Percentiles rank a stretch among this genome's conserved stretches.
Conservation (phyloP, 2,888 invertebrate genomes). For the Callosobruchus maculatus region DNA sequence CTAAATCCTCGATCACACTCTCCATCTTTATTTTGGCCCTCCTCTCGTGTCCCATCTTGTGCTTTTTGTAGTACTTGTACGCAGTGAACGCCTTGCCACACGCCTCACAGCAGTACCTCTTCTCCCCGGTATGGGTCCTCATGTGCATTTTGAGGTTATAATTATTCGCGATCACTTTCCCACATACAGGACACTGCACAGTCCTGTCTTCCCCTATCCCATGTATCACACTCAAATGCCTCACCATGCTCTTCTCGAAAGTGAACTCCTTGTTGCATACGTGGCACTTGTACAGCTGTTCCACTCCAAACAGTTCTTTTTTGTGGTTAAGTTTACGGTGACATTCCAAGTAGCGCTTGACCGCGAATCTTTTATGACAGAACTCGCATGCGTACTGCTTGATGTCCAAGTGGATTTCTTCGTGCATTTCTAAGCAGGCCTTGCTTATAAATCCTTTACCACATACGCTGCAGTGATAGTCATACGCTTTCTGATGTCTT, state of each 20-base stretch:
- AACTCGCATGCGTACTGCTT: constrained; percentile 38
- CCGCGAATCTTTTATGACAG: constrained; percentile 38
- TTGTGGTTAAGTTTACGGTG: constrained; percentile 39
- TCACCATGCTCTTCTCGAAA: constrained; percentile 37
- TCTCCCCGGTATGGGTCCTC: constrained; percentile 38
- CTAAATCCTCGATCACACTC: constrained; percentile 3
- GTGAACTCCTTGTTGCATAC: constrained; percentile 36
- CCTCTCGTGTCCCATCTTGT: constrained; percentile 21
- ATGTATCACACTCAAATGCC: constrained; percentile 40
- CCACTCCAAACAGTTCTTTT: constrained; percentile 35
- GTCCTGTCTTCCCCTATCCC: constrained; percentile 34
- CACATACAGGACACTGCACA: constrained; percentile 35
- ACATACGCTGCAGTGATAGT: constrained; percentile 35
- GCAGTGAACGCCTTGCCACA: constrained; percentile 36
- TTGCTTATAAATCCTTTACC: constrained; percentile 33
- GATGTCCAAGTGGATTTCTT: constrained; percentile 38
- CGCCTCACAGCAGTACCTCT: constrained; percentile 34
- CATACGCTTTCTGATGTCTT: constrained; percentile 30
- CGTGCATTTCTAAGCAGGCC: constrained; percentile 32
- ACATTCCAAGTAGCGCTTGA: constrained; percentile 32
- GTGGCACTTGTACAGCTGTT: constrained; percentile 33
- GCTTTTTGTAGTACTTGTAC: constrained; percentile 32
- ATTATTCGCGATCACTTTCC: constrained; percentile 36
- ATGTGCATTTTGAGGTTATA: constrained; percentile 41
- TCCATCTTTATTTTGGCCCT: neutral